Base-by-base conservation (phyloP, 37 sponge, comb jelly and placozoan species). In the Bolinopsis microptera region DNA sequence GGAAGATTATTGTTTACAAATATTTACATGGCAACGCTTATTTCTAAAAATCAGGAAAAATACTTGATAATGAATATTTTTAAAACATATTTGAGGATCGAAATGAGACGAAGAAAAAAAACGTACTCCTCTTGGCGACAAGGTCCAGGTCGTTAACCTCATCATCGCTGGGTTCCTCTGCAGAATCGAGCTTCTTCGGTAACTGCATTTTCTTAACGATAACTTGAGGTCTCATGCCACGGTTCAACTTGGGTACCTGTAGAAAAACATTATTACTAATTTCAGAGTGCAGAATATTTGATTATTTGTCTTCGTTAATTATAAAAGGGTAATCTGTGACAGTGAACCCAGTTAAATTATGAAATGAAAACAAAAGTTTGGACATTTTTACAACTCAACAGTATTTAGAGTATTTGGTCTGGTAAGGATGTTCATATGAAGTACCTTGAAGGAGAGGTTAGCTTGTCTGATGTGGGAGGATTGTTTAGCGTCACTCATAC, bases 401-500 rank as follows among this genome's bases (percentile, higher is more conserved):
- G 5, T 48, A 48, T 48, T 48, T 18, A 48, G 61, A 48, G 13
- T n/a, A n/a, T n/a, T n/a, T n/a, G n/a, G n/a, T n/a, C n/a, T n/a
- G n/a, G n/a, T n/a, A n/a, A n/a, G n/a, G n/a, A n/a, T n/a, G n/a
- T n/a, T 48, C 5, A 13, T 48, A 28, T 35, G 41, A 86, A 13
- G n/a, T 26, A 86, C 90, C 90, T 86, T 86, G 26, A 86, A 86
- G 26, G 90, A 41, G 8, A 86, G 90, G 31, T 86, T 86, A 2
- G 90, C 61, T 27, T 86, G 90, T 41, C 90, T 39, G 61, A 86
- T 86, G 61, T 86, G 90, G 26, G 90, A 86, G 1, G 90, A 30
- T 41, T 86, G 90, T 38, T 86, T 86, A 2, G 90, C 90, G 39
- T 86, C 90, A 23, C 90, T 86, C 90, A 86, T 86, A 40, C 36